phyloP scores from a whole-genome alignment of 2,113 vertebrate genomes.

The Gopherus flavomarginatus region DNA sequence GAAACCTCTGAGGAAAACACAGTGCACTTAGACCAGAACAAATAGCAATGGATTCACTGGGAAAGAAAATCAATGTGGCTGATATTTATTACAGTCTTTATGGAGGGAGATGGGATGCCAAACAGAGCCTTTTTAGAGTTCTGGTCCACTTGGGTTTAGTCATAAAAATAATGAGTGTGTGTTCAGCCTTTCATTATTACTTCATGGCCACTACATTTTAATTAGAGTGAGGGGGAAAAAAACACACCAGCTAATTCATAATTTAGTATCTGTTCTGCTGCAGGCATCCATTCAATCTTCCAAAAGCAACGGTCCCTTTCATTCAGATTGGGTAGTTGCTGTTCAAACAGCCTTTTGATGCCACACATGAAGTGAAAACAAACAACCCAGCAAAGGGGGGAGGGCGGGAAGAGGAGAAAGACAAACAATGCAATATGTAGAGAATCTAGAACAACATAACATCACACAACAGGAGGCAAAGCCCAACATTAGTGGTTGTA shows the following conservation, averaged over 20 bases:
- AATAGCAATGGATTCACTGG: constrained; percentile 28
- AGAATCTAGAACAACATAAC: background rate
- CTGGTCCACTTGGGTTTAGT: constrained; percentile 42
- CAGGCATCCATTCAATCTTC: constrained; percentile 34
- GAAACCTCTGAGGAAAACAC: constrained; percentile 48
- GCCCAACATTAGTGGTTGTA: background rate
- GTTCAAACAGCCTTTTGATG: constrained; percentile 50
- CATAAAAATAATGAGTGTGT: constrained; percentile 21
- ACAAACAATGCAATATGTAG: background rate
- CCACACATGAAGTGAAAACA: constrained; percentile 36
- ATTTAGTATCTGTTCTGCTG: constrained; percentile 43
- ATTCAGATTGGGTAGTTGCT: background rate
- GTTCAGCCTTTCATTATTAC: constrained; percentile 8
- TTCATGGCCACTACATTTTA: constrained; percentile 50
- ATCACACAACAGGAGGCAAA: background rate
- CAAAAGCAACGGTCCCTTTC: constrained; percentile 27
- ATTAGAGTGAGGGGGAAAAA: constrained; percentile 37
- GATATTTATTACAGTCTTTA: constrained; percentile 59
- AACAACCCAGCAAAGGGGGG: background rate
- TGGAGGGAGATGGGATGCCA: constrained; percentile 43
- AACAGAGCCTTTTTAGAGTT: constrained; percentile 52
- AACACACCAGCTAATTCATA: constrained; percentile 28
- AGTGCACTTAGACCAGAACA: constrained; percentile 59
- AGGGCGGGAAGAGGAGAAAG: background rate
- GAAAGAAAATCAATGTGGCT: constrained; percentile 66